A percentile compares a stretch with the other conserved stretches of the same genome.
phyloP scores from a whole-genome alignment of 2,888 invertebrate genomes.

The Luperina testacea region DNA sequence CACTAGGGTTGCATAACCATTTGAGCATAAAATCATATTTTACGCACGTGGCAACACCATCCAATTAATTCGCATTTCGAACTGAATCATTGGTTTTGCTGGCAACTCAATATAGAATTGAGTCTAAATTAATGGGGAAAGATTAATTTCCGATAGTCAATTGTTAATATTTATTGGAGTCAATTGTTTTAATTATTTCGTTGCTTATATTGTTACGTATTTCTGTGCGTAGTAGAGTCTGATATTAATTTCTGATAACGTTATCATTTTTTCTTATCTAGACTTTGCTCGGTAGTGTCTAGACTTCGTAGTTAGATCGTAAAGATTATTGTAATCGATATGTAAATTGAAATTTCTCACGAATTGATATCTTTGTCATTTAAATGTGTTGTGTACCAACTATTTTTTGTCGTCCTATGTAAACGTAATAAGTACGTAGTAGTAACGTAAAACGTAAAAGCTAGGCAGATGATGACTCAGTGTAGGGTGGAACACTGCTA shows the following conservation, averaged over 20 bases:
- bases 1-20: slow-evolving; percentile 49
- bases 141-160: slow-evolving; percentile 39
- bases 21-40: slow-evolving; percentile 61
- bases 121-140: slow-evolving; percentile 37
- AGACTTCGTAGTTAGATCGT: not conserved
- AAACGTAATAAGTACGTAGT: no score
- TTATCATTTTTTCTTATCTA: not conserved
- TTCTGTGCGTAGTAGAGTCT: not conserved
- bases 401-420: not conserved
- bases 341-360: not conserved
- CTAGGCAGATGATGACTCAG: not conserved
- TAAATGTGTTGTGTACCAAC: not conserved
- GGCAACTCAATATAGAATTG: slow-evolving; percentile 24
- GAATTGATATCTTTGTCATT: not conserved
- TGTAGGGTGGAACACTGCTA: no score
- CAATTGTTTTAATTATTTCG: slow-evolving; percentile 15
- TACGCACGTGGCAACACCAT: slow-evolving; percentile 50
- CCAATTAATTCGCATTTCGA: slow-evolving; percentile 45
- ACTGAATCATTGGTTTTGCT: slow-evolving; percentile 43
- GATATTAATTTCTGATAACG: not conserved
- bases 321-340: not conserved
- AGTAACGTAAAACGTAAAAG: no score
- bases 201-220: not conserved
- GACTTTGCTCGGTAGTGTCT: not conserved
- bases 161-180: slow-evolving; percentile 15